A percentile compares a stretch with the other conserved stretches of the same genome.
These are phyloP conservation scores for Drosophila pachea DNA, from an alignment of 1,140 invertebrate species.

Conservation along the genomic window DNA sequence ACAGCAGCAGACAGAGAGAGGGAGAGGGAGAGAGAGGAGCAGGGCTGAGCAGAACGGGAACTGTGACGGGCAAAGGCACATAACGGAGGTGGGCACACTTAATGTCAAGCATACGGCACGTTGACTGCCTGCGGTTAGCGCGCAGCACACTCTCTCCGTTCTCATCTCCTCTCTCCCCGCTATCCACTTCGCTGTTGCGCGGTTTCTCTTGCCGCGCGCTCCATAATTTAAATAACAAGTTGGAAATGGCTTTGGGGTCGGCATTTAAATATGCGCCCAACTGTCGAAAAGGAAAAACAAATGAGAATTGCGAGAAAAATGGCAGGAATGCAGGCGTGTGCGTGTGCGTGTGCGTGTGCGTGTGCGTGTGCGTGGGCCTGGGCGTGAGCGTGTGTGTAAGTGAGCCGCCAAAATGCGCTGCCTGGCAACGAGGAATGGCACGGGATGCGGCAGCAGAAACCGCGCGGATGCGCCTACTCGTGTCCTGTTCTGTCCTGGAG, in stretches of 20 bases:
- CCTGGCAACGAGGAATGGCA: slow-evolving; percentile 10
- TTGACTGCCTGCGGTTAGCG: slow-evolving; percentile 58
- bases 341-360: slow-evolving; percentile 36
- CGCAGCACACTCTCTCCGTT: not conserved
- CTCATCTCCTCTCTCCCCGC: slow-evolving; percentile 7
- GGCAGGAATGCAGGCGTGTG: slow-evolving; percentile 23
- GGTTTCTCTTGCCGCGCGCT: slow-evolving; percentile 12
- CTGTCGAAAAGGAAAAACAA: slow-evolving; percentile 42
- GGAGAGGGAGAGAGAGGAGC: not conserved
- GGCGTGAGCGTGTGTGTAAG: slow-evolving; percentile 40
- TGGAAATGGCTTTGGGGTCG: slow-evolving; percentile 13
- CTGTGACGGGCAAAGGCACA: slow-evolving; percentile 9
- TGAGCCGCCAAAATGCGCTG: slow-evolving; percentile 32
- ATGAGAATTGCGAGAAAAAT: slow-evolving; percentile 33
- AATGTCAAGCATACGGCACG: slow-evolving; percentile 64
- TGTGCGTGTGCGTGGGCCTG: slow-evolving; percentile 28
- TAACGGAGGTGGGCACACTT: slow-evolving; percentile 45
- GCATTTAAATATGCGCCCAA: slow-evolving; percentile 38
- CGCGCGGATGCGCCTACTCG: slow-evolving; percentile 23
- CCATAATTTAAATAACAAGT: slow-evolving; percentile 48
- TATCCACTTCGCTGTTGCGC: not conserved
- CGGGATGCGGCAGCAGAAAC: slow-evolving; percentile 16
- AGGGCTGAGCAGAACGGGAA: not conserved
- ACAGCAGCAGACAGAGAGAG: no score
- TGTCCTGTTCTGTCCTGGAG: slow-evolving; percentile 29